A percentile compares a stretch with the other conserved stretches of the same genome.
phyloP scores from a whole-genome alignment of 2,888 invertebrate genomes.

The Ligdia adustata region DNA sequence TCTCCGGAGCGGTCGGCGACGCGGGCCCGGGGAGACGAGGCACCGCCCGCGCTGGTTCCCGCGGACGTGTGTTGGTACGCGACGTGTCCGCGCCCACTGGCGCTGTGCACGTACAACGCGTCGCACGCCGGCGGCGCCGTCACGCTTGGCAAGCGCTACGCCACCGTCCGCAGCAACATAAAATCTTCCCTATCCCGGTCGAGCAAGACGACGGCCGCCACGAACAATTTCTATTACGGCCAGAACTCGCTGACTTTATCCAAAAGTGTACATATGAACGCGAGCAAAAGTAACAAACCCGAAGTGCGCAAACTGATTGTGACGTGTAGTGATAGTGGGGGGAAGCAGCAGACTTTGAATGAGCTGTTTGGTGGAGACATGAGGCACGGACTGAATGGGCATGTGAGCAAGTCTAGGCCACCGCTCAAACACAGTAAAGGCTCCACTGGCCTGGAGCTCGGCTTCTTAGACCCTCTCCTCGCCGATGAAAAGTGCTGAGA shows the following conservation, averaged over 20 bases:
- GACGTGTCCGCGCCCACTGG: conserved; percentile 84
- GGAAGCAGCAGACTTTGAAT: conserved; percentile 60
- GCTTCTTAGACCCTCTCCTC: conserved; percentile 75
- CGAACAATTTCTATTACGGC: conserved; percentile 67
- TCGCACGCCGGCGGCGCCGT: conserved; percentile 83
- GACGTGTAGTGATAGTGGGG: conserved; percentile 65
- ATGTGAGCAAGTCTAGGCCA: conserved; percentile 45
- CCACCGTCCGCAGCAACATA: conserved; percentile 76
- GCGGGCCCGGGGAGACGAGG: conserved; percentile 41
- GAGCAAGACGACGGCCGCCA: conserved; percentile 59
- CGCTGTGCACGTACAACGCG: conserved; percentile 82
- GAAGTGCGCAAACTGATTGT: conserved; percentile 79
- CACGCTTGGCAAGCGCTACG: conserved; percentile 78
- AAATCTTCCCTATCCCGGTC: conserved; percentile 73
- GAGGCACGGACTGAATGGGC: conserved; percentile 62
- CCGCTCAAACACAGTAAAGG: conserved; percentile 57
- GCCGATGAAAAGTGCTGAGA: conserved; percentile 81
- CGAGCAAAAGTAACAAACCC: conserved; percentile 72
- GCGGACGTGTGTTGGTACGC: conserved; percentile 78
- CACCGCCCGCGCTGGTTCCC: conserved; percentile 57
- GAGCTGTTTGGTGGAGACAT: conserved; percentile 62
- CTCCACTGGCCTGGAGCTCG: conserved; percentile 65
- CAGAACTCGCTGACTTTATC: conserved; percentile 66
- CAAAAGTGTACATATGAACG: conserved; percentile 74
- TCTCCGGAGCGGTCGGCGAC: conserved; percentile 43